Percentiles rank a stretch among this genome's conserved stretches.
These are phyloP conservation scores for Thamnophis elegans DNA, from an alignment of 2,797 vertebrate species.

Conservation along the genomic window DNA sequence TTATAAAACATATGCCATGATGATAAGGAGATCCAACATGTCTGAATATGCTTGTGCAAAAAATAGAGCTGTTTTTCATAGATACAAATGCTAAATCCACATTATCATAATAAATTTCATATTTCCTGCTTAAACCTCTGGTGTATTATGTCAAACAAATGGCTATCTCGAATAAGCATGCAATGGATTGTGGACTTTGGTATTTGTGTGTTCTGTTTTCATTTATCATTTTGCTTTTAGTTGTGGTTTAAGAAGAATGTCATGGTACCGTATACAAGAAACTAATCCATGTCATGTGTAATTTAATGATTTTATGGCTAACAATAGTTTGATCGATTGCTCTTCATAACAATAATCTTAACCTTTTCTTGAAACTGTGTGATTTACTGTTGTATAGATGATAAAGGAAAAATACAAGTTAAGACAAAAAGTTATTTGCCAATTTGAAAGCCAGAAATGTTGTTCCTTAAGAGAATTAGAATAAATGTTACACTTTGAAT, in stretches of 20 bases:
- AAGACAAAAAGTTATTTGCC: constrained; percentile 12
- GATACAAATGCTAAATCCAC: background rate
- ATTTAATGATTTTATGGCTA: background rate
- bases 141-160: constrained; percentile 6
- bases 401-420: constrained; percentile 7
- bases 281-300: background rate
- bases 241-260: background rate
- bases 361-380: background rate
- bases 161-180: background rate
- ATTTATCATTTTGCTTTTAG: constrained; percentile 27
- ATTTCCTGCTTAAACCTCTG: background rate
- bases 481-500: constrained; percentile 7
- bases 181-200: background rate
- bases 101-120: background rate
- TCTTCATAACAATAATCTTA: background rate
- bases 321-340: background rate
- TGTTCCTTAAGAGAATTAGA: background rate
- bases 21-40: too few species aligned
- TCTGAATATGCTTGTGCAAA: too few species aligned
- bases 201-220: constrained; percentile 6
- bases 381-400: background rate
- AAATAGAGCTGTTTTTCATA: background rate
- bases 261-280: background rate
- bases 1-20: background rate
- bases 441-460: constrained; percentile 6